Base-by-base conservation (phyloP, 2,113 vertebrate genomes). In the Macrotus californicus region DNA sequence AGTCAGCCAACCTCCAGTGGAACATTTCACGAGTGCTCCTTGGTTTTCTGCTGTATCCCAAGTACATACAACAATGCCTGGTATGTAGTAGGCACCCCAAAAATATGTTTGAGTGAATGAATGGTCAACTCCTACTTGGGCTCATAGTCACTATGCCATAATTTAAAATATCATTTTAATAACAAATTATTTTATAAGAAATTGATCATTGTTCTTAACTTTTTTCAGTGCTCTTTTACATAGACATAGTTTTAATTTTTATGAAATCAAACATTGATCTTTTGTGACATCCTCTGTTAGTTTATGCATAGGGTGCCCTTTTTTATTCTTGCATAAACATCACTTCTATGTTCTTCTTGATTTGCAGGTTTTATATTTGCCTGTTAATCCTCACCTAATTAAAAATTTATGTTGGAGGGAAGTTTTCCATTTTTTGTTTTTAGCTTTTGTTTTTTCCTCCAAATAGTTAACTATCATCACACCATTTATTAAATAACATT, bases 361-460 rank as follows among this genome's bases (percentile, higher is more conserved):
- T 93, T 89, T 67, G 52, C 66, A 46, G 24, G 14, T 43, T 87
- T 75, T 82, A 41, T 75, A 80, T 82, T 69, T 81, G 19, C 19
- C 50, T 43, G 3, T 77, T 77, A 91, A 36, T 36, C 36, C 24
- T 81, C 15, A 81, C 89, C 2, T 69, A 90, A 85, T 31, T 88
- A 81, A 70, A 15, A 77, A 75, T 90, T 84, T 69, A 41, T 67
- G 1, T n/a, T 92, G 6, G 12, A 48, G 36, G 26, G 13, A 16
- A 61, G 14, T 90, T 96, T 92, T 80, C 52, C 18, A 31, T 31
- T 69, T 87, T 86, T 75, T 87, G 10, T 75, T 83, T 84, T 84
- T 69, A 61, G 56, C 90, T 79, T 92, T 75, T 26, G 6, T 26
- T 96, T 69, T 41, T 6, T 2, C 6, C 29, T n/a, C 72, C 16